phyloP scores from a whole-genome alignment of 30 jellyfish, hydroid and myxozoan species.

The Aurelia aurita region DNA sequence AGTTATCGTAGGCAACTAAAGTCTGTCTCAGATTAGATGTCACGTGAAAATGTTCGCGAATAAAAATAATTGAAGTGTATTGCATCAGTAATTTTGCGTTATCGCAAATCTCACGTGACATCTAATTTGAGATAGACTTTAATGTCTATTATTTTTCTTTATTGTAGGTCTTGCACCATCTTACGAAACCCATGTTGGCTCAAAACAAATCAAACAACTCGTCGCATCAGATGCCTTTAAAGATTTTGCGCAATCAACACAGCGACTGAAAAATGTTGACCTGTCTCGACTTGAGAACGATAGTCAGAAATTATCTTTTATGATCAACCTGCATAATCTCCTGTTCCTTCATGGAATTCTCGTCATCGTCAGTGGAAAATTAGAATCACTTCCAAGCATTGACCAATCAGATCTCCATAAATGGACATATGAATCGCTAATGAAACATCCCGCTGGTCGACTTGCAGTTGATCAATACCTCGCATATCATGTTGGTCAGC shows the following conservation, averaged over 20 bases:
- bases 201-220: conserved; percentile 11
- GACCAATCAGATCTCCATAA: conserved; percentile 8
- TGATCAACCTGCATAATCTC: conserved; percentile 74
- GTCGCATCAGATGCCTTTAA: conserved; percentile 23
- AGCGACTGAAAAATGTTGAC: conserved; percentile 65
- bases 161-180: conserved; percentile 51
- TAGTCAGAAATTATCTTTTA: conserved; percentile 66
- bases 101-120: no score
- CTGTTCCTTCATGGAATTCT: conserved; percentile 83
- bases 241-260: neutral
- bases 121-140: no score
- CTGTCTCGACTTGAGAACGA: conserved; percentile 31
- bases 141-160: neutral
- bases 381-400: conserved; percentile 20
- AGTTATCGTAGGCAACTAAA: no score
- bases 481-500: conserved; percentile 81
- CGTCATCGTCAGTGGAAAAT: conserved; percentile 53
- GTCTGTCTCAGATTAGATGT: no score
- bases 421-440: conserved; percentile 60
- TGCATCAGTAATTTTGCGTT: no score
- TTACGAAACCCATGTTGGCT: conserved; percentile 62
- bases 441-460: conserved; percentile 75
- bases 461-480: conserved; percentile 63
- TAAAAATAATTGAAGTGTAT: no score
- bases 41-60: no score